Conservation (phyloP, 37 sponge, comb jelly and placozoan genomes). For the Haliclona indistincta region DNA sequence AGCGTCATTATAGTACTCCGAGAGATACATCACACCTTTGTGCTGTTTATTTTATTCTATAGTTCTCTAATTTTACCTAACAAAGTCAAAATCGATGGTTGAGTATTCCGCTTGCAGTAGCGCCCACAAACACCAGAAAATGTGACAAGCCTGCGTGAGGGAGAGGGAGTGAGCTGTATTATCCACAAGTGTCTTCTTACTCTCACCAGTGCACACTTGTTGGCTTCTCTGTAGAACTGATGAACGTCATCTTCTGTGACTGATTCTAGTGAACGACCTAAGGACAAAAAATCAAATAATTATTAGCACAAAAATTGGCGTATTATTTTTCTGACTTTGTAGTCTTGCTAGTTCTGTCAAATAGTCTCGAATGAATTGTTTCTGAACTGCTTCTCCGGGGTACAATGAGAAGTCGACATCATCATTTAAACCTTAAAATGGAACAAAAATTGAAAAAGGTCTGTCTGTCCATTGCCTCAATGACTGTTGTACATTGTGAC, state of each 20-base stretch:
- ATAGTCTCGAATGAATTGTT: conserved; percentile 71
- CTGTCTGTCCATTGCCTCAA: no score
- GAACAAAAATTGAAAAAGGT: no score
- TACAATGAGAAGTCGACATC: conserved; percentile 73
- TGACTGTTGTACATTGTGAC: no score
- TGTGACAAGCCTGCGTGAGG: conserved; percentile 67
- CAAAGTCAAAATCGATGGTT: conserved; percentile 82
- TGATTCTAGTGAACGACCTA: background rate
- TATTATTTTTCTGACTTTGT: background rate
- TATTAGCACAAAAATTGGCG: background rate
- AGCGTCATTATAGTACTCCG: background rate
- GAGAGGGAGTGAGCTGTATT: background rate
- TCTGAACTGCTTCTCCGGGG: conserved; percentile 77
- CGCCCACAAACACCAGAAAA: conserved; percentile 91
- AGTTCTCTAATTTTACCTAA: conserved; percentile 67
- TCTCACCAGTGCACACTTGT: conserved; percentile 78
- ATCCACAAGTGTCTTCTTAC: no score
- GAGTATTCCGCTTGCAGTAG: conserved; percentile 79
- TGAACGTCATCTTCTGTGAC: conserved; percentile 17
- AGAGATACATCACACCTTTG: background rate
- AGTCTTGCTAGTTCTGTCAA: conserved; percentile 55
- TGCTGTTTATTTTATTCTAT: no score
- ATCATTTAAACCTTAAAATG: no score
- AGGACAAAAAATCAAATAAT: background rate
- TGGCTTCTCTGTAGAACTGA: conserved; percentile 69